A percentile compares a stretch with the other conserved stretches of the same genome.
phyloP scores from a whole-genome alignment of 1,140 invertebrate genomes.

The Drosophila insularis region DNA sequence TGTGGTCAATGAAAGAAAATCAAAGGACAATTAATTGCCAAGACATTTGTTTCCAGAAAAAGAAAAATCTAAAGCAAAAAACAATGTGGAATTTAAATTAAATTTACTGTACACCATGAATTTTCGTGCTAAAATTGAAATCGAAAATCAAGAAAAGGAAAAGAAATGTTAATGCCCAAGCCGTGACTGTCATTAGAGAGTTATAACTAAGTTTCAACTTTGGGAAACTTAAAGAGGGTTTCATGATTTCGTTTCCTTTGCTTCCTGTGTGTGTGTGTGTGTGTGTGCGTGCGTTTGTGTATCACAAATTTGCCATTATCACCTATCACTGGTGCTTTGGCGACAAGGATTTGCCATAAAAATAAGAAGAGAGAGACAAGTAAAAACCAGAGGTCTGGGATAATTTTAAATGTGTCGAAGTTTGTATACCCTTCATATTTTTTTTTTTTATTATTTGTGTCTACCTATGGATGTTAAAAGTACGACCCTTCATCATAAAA shows the following conservation, averaged over 20 bases:
- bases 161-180: constrained; percentile 7
- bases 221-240: constrained; percentile 4
- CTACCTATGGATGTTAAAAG: too few species aligned
- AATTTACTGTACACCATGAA: constrained; percentile 23
- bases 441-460: too few species aligned
- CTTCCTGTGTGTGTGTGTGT: too few species aligned
- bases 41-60: constrained; percentile 60
- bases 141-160: constrained; percentile 5
- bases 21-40: constrained; percentile 76
- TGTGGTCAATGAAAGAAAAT: constrained; percentile 69
- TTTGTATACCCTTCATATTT: too few species aligned
- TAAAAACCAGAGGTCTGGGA: not conserved
- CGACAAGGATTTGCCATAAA: constrained; percentile 64
- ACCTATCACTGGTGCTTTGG: constrained; percentile 80
- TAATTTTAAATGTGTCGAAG: too few species aligned
- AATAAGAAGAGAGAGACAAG: constrained; percentile 6
- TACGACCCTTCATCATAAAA: too few species aligned
- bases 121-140: constrained; percentile 10
- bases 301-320: constrained; percentile 78
- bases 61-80: constrained; percentile 12
- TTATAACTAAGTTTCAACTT: constrained; percentile 11
- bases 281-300: not conserved
- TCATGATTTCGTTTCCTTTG: not conserved
- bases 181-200: constrained; percentile 20
- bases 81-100: constrained; percentile 61